Evolutionary conservation across 1,140 invertebrate species (phyloP), one percentile per base, ranked within the genome.

Genomic region (Macrocentrus cingulum): DNA sequence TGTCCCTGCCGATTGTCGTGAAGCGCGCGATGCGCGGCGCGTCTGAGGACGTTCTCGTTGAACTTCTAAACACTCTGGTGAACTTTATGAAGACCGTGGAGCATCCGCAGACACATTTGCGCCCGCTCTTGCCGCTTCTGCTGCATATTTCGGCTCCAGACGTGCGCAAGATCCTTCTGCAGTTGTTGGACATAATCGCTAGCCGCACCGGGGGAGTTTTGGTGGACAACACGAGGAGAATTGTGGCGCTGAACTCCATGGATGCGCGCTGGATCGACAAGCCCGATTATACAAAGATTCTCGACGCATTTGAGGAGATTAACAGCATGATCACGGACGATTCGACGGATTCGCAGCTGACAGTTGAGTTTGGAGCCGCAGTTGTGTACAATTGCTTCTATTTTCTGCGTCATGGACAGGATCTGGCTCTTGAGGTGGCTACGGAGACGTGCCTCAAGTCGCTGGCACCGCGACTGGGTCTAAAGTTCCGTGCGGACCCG

Each of bases 181-280:
- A 18, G 8, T 20, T 91, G 0, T 75, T 86, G 34, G 79, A 83
- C 82, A 36, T 53, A 52, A 16, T 64, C 65, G 0, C 13, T 50
- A 0, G 66, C 66, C 16, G 7, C 52, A 16, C 55, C 71, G 34
- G 68, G 48, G 34, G 69, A 2, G 37, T 42, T 2, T 22, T 74
- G 63, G 68, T 53, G 64, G 80, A 50, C 68, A 84, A 75, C 66
- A 71, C 52, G 42, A 56, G 82, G 3, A 60, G 90, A 4, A 74
- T 92, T 4, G 67, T 66, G 2, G 82, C 90, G 66, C 80, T 98
- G 29, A 98, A 98, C 80, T 85, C 94, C 0, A 97, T 86, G 82
- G 90, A 97, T 77, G 79, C 82, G 16, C 85, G 86, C 53, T 91
- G 91, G 84, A 82, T 97, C 5, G 94, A 97, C 61, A 94, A 98